Evolutionary conservation across 2,888 invertebrate genomes (phyloP), one percentile per base, ranked within the genome.

Genomic region (Netelia fuscicornis): DNA sequence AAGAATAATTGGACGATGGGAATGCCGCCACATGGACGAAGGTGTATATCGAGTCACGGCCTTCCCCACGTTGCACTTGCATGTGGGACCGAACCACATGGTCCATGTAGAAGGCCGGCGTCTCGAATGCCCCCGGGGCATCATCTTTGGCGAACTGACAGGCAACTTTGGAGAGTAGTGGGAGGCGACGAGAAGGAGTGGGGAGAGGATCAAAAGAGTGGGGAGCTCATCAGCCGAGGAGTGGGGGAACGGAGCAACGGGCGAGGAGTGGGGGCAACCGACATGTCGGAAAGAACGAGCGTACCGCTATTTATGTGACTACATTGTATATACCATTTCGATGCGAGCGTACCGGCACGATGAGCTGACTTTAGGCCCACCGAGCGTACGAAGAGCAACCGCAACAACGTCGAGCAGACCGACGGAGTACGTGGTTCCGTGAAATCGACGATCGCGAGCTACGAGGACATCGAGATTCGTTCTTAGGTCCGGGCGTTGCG

Each of bases 381-480:
- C 62, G 25, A 70, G 72, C 37, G 25, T 30, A 52, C 30, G 68
- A 56, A 30, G 30, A 65, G 71, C 58, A 52, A 58, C 65, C 70
- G 44, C 17, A 67, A 78, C 77, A 86, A 83, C 83, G 67, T 75
- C 85, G 70, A 83, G 60, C 37, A 60, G 62, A 80, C 74, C 78
- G 67, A 77, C 48, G 6, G 67, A 83, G 72, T 67, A 78, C 81
- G 76, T 84, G 84, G 86, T 90, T 90, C 86, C 84, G 86, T 87
- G 88, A 88, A 89, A 89, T 89, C 88, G 86, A 52, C 85, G 83
- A 89, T 89, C 88, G 79, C 80, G 86, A 85, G 79, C 70, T 77
- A 80, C 83, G 86, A 85, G 86, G 81, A 86, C 83, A 85, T 85
- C 86, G 85, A 85, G 86, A 86, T 85, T 86, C 77, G 84, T 77